Evolutionary conservation across 2,797 vertebrate species (phyloP).

Genomic region (Diplodus puntazzo): DNA sequence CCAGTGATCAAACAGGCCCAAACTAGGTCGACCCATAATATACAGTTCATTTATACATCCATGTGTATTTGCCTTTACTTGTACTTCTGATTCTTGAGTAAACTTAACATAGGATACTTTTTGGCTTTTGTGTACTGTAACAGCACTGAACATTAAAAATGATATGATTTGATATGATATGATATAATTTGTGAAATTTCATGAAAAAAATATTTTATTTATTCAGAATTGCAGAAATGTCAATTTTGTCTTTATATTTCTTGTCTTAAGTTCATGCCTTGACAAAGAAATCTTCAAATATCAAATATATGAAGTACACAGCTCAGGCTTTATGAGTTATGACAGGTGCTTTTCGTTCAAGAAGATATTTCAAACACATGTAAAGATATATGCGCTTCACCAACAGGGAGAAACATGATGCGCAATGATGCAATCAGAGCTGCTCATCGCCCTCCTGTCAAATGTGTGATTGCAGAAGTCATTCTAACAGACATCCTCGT

Average conservation of each 20-base stretch:
- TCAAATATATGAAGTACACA: not conserved
- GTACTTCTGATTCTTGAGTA: no score
- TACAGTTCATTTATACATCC: no score
- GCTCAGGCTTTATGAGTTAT: not conserved
- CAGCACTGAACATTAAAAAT: no score
- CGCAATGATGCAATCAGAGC: conserved; percentile 39
- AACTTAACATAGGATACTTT: no score
- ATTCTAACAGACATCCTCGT: not conserved
- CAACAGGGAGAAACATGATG: not conserved
- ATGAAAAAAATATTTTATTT: not conserved
- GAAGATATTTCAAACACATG: not conserved
- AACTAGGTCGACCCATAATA: no score
- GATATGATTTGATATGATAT: not conserved
- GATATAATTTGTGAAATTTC: not conserved
- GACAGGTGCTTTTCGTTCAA: not conserved
- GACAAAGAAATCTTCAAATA: no score
- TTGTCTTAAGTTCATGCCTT: not conserved
- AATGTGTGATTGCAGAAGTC: conserved; percentile 15
- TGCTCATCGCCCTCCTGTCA: conserved; percentile 21
- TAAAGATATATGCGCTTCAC: not conserved
- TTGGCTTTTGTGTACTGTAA: no score
- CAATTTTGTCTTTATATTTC: not conserved
- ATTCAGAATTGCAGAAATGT: no score
- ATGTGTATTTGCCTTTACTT: no score
- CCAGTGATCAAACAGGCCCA: no score